phyloP scores from a whole-genome alignment of 1,140 invertebrate genomes.

The Bombus pyrosoma region DNA sequence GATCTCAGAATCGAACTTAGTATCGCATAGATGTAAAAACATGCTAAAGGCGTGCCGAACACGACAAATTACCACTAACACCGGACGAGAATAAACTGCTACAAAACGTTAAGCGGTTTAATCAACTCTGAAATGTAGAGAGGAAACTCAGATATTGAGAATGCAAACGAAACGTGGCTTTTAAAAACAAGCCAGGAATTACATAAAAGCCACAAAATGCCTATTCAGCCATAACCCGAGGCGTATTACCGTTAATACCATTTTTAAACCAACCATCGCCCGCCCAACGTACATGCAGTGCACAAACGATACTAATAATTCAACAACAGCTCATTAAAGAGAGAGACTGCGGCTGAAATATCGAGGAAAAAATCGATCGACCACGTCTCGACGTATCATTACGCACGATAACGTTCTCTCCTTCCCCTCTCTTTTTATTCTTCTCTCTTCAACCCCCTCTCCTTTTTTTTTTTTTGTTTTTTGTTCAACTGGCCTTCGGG shows the following conservation, averaged over 20 bases:
- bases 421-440: too few relatives aligned
- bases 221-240: background rate
- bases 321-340: slow-evolving; percentile 9
- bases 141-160: too few relatives aligned
- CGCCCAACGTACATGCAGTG: background rate
- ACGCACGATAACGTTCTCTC: slow-evolving; percentile 9
- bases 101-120: background rate
- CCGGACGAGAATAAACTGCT: background rate
- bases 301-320: slow-evolving; percentile 18
- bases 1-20: background rate
- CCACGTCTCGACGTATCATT: slow-evolving; percentile 22
- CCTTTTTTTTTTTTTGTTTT: background rate
- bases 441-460: too few relatives aligned
- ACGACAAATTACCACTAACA: background rate
- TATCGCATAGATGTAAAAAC: background rate
- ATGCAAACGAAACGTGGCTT: background rate
- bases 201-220: background rate
- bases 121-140: background rate
- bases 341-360: background rate
- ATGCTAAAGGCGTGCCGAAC: background rate
- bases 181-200: background rate
- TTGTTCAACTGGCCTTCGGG: background rate
- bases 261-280: background rate
- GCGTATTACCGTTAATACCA: background rate
- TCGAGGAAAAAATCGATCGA: slow-evolving; percentile 7